Conservation (phyloP, 2,797 vertebrate genomes). For the Hippopotamyrus pictus region DNA sequence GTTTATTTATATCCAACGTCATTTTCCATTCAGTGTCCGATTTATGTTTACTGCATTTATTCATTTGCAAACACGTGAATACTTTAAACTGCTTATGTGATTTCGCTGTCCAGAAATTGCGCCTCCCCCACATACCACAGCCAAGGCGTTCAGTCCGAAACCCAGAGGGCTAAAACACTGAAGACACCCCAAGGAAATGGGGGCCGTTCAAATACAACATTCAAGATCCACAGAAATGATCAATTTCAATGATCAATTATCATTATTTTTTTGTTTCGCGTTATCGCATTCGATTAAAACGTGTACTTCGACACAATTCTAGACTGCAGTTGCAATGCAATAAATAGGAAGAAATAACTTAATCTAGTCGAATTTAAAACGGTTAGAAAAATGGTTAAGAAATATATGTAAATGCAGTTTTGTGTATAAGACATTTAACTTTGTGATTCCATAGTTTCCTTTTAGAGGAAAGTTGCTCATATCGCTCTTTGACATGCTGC, state of each 20-base stretch:
- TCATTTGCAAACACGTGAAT: neutral
- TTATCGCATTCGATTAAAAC: neutral
- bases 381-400: neutral
- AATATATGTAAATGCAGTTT: neutral
- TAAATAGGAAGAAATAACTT: neutral
- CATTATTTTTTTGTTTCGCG: neutral
- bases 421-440: neutral
- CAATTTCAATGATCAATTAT: neutral
- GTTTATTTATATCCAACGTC: neutral
- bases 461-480: neutral
- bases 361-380: neutral
- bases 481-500: neutral
- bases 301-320: neutral
- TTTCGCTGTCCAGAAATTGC: neutral
- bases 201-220: neutral
- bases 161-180: neutral
- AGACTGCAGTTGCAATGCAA: neutral
- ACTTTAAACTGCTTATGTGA: neutral
- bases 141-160: neutral
- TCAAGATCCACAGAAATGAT: neutral
- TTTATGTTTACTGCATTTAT: neutral
- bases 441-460: neutral
- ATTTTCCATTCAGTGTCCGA: neutral
- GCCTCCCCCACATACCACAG: neutral
- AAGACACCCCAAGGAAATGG: neutral